Evolutionary conservation across 2,888 invertebrate species (phyloP), one percentile per base, ranked within the genome.

Genomic region (Tetranychus piercei): DNA sequence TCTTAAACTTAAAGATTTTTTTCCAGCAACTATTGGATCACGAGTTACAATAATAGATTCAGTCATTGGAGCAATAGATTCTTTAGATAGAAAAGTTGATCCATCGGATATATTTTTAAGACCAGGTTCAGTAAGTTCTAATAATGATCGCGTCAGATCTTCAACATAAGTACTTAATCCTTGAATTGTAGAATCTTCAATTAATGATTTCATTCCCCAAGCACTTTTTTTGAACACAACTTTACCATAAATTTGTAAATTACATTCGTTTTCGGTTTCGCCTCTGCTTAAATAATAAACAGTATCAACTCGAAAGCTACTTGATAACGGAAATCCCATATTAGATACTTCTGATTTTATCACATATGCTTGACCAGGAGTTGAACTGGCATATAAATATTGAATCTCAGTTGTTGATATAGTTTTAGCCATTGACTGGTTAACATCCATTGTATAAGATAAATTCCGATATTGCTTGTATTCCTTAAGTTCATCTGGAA

Each of bases 211-310:
- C 69, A 69, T 69, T 20, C 69, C 69, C 69, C 69, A 69, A 11
- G 34, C 69, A 69, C 34, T 23, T 69, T 69, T 69, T 22, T 69
- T 69, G 34, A 69, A 69, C 3, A 69, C 69, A 5, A 69, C 69
- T 69, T 69, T 20, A 6, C 22, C 11, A 23, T 69, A 23, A 20
- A 23, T 9, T 22, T 20, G 20, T 4, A 69, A 11, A 23, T 20
- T 69, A 22, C 69, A 69, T 8, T 23, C 69, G 34, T 23, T 23
- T 23, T 23, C 20, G 15, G 20, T 23, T 23, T 20, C 22, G 4
- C 34, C 69, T 23, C 69, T 18, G 22, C 22, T 23, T 11, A 69
- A 22, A 23, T 23, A 69, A 69, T 69, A 69, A 23, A 23, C 22
- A 11, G 69, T 69, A 69, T 69, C 20, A 69, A 69, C 69, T 20